These are phyloP conservation scores for Mirza zaza DNA, from an alignment of 2,113 vertebrate species.

Conservation along the genomic window DNA sequence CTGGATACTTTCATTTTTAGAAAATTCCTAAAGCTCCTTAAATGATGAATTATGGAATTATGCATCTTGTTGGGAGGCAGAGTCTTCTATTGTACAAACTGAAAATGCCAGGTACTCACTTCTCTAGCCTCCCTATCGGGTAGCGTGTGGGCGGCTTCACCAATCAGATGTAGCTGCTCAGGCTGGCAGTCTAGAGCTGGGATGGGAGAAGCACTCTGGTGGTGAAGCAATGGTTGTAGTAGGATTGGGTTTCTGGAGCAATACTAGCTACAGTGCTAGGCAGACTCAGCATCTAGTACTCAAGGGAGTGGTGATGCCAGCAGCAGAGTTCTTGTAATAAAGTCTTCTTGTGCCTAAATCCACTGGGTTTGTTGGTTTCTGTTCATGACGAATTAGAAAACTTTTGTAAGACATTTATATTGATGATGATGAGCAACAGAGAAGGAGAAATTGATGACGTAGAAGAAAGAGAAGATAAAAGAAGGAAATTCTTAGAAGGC, in stretches of 20 bases:
- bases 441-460: not conserved
- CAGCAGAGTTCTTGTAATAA: not conserved
- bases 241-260: not conserved
- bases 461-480: not conserved
- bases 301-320: too few relatives aligned
- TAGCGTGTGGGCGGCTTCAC: not conserved
- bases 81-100: not conserved
- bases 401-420: not conserved
- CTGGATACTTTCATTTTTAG: not conserved
- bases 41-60: constrained; percentile 6
- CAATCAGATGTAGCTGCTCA: not conserved
- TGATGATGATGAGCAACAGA: not conserved
- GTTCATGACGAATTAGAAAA: not conserved
- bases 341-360: not conserved
- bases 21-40: not conserved
- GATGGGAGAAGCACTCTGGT: not conserved
- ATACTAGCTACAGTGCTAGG: not conserved
- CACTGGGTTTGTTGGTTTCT: not conserved
- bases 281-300: not conserved
- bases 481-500: not conserved
- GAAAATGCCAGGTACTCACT: not conserved
- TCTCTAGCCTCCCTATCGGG: not conserved
- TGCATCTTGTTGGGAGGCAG: not conserved
- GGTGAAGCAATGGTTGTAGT: not conserved
- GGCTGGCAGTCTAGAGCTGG: not conserved